A percentile compares a stretch with the other conserved stretches of the same genome.
Conservation (phyloP, 2,113 vertebrate genomes). For the Willisornis vidua region DNA sequence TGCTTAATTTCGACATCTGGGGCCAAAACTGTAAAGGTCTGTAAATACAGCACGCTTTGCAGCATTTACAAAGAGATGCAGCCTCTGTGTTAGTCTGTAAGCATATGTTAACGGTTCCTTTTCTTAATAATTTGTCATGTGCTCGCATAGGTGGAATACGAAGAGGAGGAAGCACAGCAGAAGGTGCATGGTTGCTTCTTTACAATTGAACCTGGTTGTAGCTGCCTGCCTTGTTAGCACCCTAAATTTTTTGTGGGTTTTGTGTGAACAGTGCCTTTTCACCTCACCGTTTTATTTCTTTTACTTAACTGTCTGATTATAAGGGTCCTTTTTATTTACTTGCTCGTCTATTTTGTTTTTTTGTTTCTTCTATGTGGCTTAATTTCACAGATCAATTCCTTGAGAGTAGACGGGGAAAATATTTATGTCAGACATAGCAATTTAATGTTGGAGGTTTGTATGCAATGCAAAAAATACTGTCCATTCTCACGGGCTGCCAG, state of each 20-base stretch:
- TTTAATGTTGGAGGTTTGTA: slow-evolving; percentile 99
- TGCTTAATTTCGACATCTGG: slow-evolving; percentile 64
- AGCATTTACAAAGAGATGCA: slow-evolving; percentile 34
- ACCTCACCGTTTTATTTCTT: slow-evolving; percentile 31
- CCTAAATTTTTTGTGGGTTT: slow-evolving; percentile 24
- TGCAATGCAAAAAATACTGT: slow-evolving; percentile 71
- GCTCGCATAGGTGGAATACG: slow-evolving; percentile 66
- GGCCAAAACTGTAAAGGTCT: slow-evolving; percentile 79
- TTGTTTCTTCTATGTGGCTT: slow-evolving; percentile 66
- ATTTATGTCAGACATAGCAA: slow-evolving; percentile 99
- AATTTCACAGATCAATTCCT: slow-evolving; percentile 91
- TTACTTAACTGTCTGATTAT: slow-evolving; percentile 49
- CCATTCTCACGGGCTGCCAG: slow-evolving; percentile 80
- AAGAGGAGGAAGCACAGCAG: slow-evolving; percentile 65
- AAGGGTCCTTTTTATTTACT: slow-evolving; percentile 40
- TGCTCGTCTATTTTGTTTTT: slow-evolving; percentile 59
- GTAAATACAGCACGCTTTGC: slow-evolving; percentile 70
- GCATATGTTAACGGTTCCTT: slow-evolving; percentile 4
- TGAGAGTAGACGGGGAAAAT: slow-evolving; percentile 99
- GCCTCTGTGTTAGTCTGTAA: not conserved
- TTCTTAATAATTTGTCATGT: slow-evolving; percentile 48
- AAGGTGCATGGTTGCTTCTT: slow-evolving; percentile 69
- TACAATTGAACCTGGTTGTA: slow-evolving; percentile 24
- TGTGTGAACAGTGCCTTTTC: slow-evolving; percentile 41
- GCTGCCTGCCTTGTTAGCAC: slow-evolving; percentile 47